Base-by-base conservation (phyloP, 2,888 invertebrate species). In the Acleris sparsana region DNA sequence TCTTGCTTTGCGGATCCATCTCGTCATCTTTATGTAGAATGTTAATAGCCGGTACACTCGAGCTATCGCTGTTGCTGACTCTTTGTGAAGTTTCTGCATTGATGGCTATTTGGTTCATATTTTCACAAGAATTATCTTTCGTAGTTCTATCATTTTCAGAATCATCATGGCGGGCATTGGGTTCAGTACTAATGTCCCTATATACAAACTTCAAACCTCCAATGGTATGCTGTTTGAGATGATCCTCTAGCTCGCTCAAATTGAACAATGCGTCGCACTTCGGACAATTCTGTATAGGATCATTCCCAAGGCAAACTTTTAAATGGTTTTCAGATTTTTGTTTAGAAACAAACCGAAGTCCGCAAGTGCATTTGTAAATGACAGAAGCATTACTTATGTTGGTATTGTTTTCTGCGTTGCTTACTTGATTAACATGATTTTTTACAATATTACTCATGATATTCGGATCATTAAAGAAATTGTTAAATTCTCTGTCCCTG, bases 291-390 rank as follows among this genome's bases (percentile, higher is more conserved):
- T 18, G 18, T 48, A 25, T 62, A 5, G 20, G 22, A 9, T 53
- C n/a, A 4, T 33, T 60, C 16, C 44, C 44, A 1, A 55, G 60
- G 9, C 66, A 66, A 17, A 48, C 25, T 17, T 13, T 53, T n/a
- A 16, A 46, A n/a, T 66, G 66, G 16, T 13, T 17, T 18, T 48
- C 33, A 18, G 57, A 61, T 1, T 51, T 52, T 22, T 57, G 39
- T 48, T 53, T 39, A 13, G 6, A 52, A 22, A 66, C 46, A 5
- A 66, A 66, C n/a, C 52, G 57, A 33, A 66, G 57, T 2, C 46
- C 56, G 22, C 66, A 66, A 5, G 52, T 17, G 39, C 66, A 66
- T 53, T 66, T 66, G 22, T 66, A 66, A 43, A 66, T 17, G 13
- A 66, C 61, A n/a, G 59, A 49, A 2, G 13, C 7, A 17, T 17